phyloP scores from a whole-genome alignment of 1,140 invertebrate species.

The Euglossa dilemma region DNA sequence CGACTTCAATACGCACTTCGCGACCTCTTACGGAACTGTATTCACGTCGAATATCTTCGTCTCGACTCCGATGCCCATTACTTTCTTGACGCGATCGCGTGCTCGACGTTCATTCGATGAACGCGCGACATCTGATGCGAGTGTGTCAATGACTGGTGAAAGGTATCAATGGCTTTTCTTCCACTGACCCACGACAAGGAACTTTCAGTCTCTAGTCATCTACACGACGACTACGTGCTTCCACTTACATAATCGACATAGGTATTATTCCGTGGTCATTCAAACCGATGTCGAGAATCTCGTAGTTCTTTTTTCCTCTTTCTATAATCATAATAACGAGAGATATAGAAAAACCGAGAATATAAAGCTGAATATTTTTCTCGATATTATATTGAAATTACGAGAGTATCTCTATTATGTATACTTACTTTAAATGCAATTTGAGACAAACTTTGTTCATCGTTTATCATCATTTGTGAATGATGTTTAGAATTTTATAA shows the following conservation, averaged over 20 bases:
- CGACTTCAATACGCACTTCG: neutral
- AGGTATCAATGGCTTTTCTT: constrained; percentile 68
- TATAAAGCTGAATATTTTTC: too few relatives aligned
- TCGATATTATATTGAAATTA: too few relatives aligned
- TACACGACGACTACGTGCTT: neutral
- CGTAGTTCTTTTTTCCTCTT: too few relatives aligned
- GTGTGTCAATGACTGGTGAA: constrained; percentile 65
- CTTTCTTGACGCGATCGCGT: constrained; percentile 9
- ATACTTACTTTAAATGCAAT: too few relatives aligned
- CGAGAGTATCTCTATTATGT: too few relatives aligned
- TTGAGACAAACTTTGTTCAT: too few relatives aligned
- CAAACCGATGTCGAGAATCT: neutral
- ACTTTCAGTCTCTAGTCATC: constrained; percentile 63
- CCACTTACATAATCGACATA: constrained; percentile 47
- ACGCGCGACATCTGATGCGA: constrained; percentile 45
- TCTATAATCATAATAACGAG: neutral
- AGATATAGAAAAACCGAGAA: too few relatives aligned
- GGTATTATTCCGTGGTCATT: neutral
- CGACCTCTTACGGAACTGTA: neutral
- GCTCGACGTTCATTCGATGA: constrained; percentile 30
- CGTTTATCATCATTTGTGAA: too few relatives aligned
- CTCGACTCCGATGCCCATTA: neutral
- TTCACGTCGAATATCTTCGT: neutral
- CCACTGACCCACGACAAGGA: constrained; percentile 61
- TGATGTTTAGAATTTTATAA: too few relatives aligned